Evolutionary conservation across 2,797 vertebrate species (phyloP), one percentile per base, ranked within the genome.

Genomic region (Ataeniobius toweri): DNA sequence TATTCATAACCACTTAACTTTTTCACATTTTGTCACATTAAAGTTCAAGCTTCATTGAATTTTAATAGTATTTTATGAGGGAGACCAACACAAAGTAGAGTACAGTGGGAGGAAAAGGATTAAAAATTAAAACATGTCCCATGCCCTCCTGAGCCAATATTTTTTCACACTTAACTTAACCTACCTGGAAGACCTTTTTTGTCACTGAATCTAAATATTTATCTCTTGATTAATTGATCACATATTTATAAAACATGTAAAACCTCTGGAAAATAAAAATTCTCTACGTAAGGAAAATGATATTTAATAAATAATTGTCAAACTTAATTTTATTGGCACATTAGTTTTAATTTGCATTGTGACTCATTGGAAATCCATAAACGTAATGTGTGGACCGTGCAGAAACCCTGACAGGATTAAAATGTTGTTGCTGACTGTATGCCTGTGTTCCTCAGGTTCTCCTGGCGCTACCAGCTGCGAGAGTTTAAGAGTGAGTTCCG

Each of bases 401-500:
- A 50, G 48, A 50, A 16, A 16, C 7, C 28, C 16, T 8, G 39
- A 41, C 36, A 22, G 31, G 22, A 39, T 39, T 18, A 39, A 36
- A 14, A 0, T 46, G 44, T 58, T 3, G 39, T 2, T 70, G 44
- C 71, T 24, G 39, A 53, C 9, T 39, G 22, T 22, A 28, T 26
- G 10, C 74, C 5, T 85, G 67, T 83, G 48, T 69, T 7, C 61
- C 36, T 59, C 86, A 99, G 98, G 98, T 99, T 98, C 90, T 99
- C 98, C 55, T 99, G 98, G 98, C 97, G 98, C 68, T 96, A 99
- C 94, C 98, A 99, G 50, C 88, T 99, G 83, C 96, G 97, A 1
- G 98, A 99, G 94, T 99, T 99, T 89, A 99, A 99, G 95, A 98
- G 97, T 73, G 97, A 98, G 86, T 99, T 98, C 92, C 97, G 98